A percentile compares a stretch with the other conserved stretches of the same genome.
Evolutionary conservation across 2,113 vertebrate genomes (phyloP).

Genomic region (Petaurus breviceps): DNA sequence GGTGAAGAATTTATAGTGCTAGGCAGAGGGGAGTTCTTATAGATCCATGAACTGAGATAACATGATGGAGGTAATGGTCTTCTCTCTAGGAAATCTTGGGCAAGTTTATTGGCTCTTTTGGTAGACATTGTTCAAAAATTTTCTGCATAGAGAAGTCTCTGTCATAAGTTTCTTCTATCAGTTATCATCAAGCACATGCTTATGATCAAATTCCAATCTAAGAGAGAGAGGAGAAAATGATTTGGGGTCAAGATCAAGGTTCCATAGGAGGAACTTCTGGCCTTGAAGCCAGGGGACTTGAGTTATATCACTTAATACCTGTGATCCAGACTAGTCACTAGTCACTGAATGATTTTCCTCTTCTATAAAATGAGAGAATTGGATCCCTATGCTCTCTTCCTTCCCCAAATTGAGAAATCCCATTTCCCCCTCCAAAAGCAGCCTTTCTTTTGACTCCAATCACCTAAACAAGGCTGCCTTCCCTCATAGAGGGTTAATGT

Average conservation of each 20-base stretch:
- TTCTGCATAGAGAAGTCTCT: background rate
- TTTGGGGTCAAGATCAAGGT: background rate
- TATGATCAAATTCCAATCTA: background rate
- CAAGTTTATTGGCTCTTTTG: background rate
- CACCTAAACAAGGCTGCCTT: background rate
- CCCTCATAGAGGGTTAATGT: background rate
- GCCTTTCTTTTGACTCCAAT: background rate
- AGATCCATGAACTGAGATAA: background rate
- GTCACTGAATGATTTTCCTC: background rate
- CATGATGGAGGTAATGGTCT: background rate
- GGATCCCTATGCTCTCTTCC: background rate
- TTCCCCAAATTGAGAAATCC: background rate
- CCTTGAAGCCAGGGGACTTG: background rate
- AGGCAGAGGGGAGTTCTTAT: background rate
- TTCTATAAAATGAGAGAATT: background rate
- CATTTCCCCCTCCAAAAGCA: background rate
- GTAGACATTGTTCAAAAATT: background rate
- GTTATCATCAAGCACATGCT: background rate
- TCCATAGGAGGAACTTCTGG: background rate
- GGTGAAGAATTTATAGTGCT: background rate
- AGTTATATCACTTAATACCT: background rate
- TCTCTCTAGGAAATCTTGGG: background rate
- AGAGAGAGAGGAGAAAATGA: background rate
- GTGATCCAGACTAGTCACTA: background rate
- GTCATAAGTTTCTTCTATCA: background rate